phyloP scores from a whole-genome alignment of 2,797 vertebrate genomes.

The Scolopax rusticola region DNA sequence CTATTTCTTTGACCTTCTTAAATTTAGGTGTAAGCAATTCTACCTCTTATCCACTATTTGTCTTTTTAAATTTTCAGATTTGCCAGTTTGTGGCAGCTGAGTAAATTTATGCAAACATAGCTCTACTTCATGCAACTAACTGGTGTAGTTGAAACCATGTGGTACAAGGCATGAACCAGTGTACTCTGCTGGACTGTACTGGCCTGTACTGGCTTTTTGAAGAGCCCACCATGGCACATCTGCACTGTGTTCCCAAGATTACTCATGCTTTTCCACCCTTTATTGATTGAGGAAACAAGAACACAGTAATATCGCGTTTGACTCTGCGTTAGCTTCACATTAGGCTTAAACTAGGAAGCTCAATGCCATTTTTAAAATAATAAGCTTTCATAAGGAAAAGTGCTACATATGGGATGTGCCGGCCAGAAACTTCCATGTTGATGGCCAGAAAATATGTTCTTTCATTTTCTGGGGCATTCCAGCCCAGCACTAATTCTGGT shows the following conservation, averaged over 20 bases:
- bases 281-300: neutral
- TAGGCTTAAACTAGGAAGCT: neutral
- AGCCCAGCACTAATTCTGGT: neutral
- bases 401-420: neutral
- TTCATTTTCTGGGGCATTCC: neutral
- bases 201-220: neutral
- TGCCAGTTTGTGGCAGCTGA: neutral
- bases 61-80: neutral
- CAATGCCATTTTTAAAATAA: neutral
- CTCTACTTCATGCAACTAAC: neutral
- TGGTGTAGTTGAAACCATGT: neutral
- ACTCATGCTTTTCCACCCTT: neutral
- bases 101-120: neutral
- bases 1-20: neutral
- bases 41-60: neutral
- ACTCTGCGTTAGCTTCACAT: neutral
- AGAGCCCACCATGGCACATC: neutral
- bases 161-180: neutral
- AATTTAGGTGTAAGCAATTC: neutral
- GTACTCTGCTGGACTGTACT: neutral
- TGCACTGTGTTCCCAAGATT: neutral
- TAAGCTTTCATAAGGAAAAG: neutral
- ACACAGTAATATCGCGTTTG: neutral
- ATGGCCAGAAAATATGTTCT: neutral
- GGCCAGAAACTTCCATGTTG: neutral